Evolutionary conservation across 2,888 invertebrate species (phyloP).

Genomic region (Eupithecia tripunctaria): DNA sequence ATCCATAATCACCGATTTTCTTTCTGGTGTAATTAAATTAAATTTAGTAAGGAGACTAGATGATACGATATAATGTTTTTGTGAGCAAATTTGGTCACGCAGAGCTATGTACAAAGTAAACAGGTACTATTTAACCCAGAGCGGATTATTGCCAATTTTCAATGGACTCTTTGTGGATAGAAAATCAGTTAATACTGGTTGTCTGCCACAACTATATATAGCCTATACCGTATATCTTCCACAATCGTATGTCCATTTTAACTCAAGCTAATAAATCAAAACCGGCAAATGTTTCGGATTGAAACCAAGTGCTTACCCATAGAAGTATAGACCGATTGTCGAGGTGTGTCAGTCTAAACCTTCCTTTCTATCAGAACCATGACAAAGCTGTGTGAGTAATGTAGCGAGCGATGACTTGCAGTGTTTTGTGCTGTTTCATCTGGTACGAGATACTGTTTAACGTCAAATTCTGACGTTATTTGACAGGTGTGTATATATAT

Average conservation of each 20-base stretch:
- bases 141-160: neutral
- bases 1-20: neutral
- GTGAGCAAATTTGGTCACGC: too few relatives aligned
- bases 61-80: neutral
- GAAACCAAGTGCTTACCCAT: neutral
- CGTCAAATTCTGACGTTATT: conserved; percentile 13
- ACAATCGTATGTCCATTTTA: neutral
- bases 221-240: neutral
- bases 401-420: conserved; percentile 70
- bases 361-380: conserved; percentile 56
- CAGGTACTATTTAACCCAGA: neutral
- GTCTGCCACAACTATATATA: neutral
- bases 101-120: too few relatives aligned
- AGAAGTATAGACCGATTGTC: conserved; percentile 28
- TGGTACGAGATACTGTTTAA: conserved; percentile 10
- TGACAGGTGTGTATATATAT: conserved; percentile 24
- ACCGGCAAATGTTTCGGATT: neutral
- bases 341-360: conserved; percentile 41
- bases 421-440: conserved; percentile 66
- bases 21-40: too few relatives aligned
- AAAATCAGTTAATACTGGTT: neutral
- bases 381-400: conserved; percentile 71
- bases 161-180: neutral
- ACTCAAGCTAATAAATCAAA: neutral
- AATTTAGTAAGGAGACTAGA: neutral